These are phyloP conservation scores for Laothoe populi DNA, from an alignment of 2,888 invertebrate genomes.

Conservation along the genomic window DNA sequence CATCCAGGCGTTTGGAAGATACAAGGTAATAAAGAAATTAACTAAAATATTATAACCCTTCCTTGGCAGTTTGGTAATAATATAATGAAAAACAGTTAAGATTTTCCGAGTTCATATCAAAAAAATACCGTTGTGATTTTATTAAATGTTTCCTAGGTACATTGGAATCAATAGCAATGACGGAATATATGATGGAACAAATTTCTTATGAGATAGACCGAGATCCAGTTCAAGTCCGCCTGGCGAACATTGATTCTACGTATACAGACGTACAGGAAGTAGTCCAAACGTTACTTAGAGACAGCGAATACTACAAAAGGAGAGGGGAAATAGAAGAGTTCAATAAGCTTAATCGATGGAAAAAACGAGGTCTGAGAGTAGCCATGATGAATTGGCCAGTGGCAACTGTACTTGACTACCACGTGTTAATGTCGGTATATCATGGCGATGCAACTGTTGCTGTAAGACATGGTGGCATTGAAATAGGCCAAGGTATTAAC, in stretches of 20 bases:
- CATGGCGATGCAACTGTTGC: slow-evolving; percentile 89
- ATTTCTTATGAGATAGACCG: slow-evolving; percentile 82
- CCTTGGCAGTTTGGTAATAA: too few species aligned
- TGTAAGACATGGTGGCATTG: slow-evolving; percentile 89
- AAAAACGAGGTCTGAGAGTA: slow-evolving; percentile 89
- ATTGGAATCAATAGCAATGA: slow-evolving; percentile 86
- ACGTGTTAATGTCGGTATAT: slow-evolving; percentile 87
- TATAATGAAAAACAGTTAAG: too few species aligned
- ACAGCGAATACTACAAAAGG: slow-evolving; percentile 82
- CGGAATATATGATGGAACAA: slow-evolving; percentile 87
- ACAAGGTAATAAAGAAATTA: too few species aligned
- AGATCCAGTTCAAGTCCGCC: slow-evolving; percentile 83
- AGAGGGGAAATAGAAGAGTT: slow-evolving; percentile 82
- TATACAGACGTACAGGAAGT: slow-evolving; percentile 72
- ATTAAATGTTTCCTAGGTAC: slow-evolving; percentile 71
- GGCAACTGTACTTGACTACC: slow-evolving; percentile 76
- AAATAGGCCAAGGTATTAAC: slow-evolving; percentile 92
- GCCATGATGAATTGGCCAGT: slow-evolving; percentile 89
- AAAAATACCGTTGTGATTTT: too few species aligned
- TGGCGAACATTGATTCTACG: slow-evolving; percentile 59
- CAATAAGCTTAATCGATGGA: slow-evolving; percentile 90
- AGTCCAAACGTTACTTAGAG: slow-evolving; percentile 49
- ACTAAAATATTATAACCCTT: too few species aligned
- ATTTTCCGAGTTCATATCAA: too few species aligned
- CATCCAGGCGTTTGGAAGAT: too few species aligned